Base-by-base conservation (phyloP, 2,888 invertebrate species). In the Osmoderma eremita region DNA sequence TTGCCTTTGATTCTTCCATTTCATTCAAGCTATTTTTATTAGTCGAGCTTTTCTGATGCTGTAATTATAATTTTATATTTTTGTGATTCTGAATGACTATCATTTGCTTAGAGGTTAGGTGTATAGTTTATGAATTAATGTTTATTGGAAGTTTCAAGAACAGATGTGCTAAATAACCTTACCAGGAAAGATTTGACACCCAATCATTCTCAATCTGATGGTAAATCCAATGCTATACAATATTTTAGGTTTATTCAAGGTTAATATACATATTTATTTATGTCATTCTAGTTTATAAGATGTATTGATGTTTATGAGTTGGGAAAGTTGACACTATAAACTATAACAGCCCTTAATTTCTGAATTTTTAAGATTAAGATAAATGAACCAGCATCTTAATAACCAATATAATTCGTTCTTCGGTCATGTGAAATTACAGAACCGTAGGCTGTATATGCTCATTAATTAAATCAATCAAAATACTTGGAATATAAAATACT, bases 201-300 rank as follows among this genome's bases (percentile, higher is more conserved):
- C 24, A 49, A 63, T 50, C 38, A 58, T 58, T 13, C 58, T 17
- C 45, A 45, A 15, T 53, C 24, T 51, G 65, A 65, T 58, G 65
- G 17, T 58, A 20, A 24, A 39, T 49, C 13, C 65, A 65, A 58
- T 65, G 58, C 45, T 56, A 48, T 20, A 22, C 38, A 63, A 63
- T 65, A 65, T 65, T 65, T 65, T 65, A 56, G 45, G 58, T 58
- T 42, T 24, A 53, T 30, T 38, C 63, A 63, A 63, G 63, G 63
- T 63, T 50, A 58, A 54, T 56, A 49, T n/a, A n/a, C n/a, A n/a
- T 65, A 54, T 65, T 65, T 65, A 65, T 58, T 56, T 48, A 56
- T 22, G 10, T 12, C 15, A 58, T 48, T 48, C 39, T 56, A 15
- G 36, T 15, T 22, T 24, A 1, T 45, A 38, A 36, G 53, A 48